Evolutionary conservation across 1,140 invertebrate genomes (phyloP), one percentile per base, ranked within the genome.

Genomic region (Oreohelix idahoensis): DNA sequence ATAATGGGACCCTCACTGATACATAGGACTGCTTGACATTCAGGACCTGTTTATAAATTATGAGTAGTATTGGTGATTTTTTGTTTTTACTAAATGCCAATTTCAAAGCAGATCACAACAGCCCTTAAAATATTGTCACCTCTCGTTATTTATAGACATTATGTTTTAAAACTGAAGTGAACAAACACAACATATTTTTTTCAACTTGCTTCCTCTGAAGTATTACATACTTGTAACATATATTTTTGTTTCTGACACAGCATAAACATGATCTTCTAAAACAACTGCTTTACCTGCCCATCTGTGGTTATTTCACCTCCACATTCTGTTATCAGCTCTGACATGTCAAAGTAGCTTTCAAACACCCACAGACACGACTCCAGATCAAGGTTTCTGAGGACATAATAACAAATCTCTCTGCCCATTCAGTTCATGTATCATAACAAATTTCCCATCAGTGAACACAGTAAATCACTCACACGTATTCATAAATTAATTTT

Each of bases 301-400:
- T 93, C 92, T 36, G 90, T 89, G 23, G 82, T 86, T 15, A 91
- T 89, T 10, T 84, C 79, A 8, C 90, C 93, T 35, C 91, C 91
- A 84, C 93, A 93, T 15, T 89, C 86, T 20, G 83, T 89, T 2
- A 93, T 87, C 20, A 93, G 84, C 66, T 93, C 92, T 23, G 92
- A 91, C 90, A 93, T 91, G 69, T 90, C 87, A 86, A 90, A 93
- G 73, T 90, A 91, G 51, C 87, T 85, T 13, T 87, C 89, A 86
- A 93, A 93, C 75, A 89, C 88, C 93, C 93, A 93, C 71, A 92
- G 84, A 86, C 93, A 93, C 0, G 92, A 88, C 77, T 92, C 90
- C 13, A 93, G 80, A 79, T 93, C 90, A 1, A 93, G 84, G 77
- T 92, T 92, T 76, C 93, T 93, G 84, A 79, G 89, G 88, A 51